Percentiles rank a stretch among this genome's conserved stretches.
Evolutionary conservation across 2,113 vertebrate genomes (phyloP).

Genomic region (Tautogolabrus adspersus): DNA sequence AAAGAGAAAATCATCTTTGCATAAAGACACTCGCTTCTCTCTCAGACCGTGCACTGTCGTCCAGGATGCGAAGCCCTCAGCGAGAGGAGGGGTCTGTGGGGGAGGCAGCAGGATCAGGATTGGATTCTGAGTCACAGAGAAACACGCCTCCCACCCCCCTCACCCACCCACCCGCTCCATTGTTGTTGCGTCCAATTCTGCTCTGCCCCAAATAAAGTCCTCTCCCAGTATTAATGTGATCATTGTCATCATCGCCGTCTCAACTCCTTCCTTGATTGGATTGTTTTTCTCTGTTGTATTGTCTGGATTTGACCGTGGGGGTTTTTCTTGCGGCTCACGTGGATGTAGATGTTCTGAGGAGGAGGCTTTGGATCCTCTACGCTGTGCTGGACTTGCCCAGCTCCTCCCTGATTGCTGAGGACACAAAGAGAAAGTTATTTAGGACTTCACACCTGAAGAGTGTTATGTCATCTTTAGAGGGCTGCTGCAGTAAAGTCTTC

Average conservation of each 20-base stretch:
- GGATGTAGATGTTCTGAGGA: constrained; percentile 77
- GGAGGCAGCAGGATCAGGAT: constrained; percentile 80
- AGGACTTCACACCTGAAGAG: not conserved
- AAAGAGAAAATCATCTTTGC: constrained; percentile 85
- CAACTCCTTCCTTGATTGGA: constrained; percentile 57
- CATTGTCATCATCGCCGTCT: constrained; percentile 65
- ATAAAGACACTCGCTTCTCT: constrained; percentile 85
- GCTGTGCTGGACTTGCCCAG: constrained; percentile 94
- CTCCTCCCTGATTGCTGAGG: constrained; percentile 96
- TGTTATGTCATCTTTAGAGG: too few species aligned
- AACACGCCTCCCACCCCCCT: constrained; percentile 71
- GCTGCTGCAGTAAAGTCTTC: too few species aligned
- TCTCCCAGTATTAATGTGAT: constrained; percentile 74
- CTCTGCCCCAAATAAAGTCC: constrained; percentile 77
- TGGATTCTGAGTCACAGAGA: constrained; percentile 53
- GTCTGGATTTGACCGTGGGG: constrained; percentile 76
- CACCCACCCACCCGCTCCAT: constrained; percentile 54
- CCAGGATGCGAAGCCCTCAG: constrained; percentile 60
- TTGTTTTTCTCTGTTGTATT: constrained; percentile 47
- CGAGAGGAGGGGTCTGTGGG: constrained; percentile 50
- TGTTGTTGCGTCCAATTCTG: constrained; percentile 44
- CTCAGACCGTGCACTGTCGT: constrained; percentile 82
- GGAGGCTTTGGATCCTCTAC: constrained; percentile 83
- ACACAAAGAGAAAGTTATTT: constrained; percentile 56
- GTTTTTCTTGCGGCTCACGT: constrained; percentile 77